Base-by-base conservation (phyloP, 2,113 vertebrate genomes). In the Euleptes europaea region DNA sequence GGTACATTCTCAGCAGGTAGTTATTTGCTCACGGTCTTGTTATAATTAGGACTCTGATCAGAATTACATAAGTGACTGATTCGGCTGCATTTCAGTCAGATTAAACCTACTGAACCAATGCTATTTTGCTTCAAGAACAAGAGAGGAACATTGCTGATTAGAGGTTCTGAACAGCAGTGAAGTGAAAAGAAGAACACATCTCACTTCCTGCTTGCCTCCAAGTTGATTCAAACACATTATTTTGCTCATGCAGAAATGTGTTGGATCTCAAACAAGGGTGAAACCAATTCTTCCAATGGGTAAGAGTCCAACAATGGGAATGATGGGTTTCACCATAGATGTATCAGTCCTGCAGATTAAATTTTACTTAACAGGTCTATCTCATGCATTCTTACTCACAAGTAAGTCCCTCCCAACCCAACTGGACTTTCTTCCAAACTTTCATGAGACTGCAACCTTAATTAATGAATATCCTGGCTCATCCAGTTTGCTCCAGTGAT, bases 1-100 rank as follows among this genome's bases (percentile, higher is more conserved):
- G 38, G 7, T 81, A 60, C 1, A 28, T 19, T 57, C 33, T 0
- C 0, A 10, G 44, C 19, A 35, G 3, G 17, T 0, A 0, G 8
- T 2, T 88, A 0, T 69, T 78, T 70, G n/a, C 42, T 74, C 3
- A 23, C 10, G 1, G 21, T 31, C 65, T 8, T 0, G 0, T 49
- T 63, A 54, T 57, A 73, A 54, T 15, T 0, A 0, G 38, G 73
- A 78, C 23, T 35, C 14, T 70, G 60, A 38, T 10, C 54, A 54
- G 40, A 82, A 28, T 1, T 70, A 40, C n/a, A 44, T 49, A 1
- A 0, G 49, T 14, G 49, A 76, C 54, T 38, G 35, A 31, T 47
- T 66, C 26, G 54, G 40, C 42, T 65, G 6, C 19, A 33, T 73
- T 49, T 73, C 69, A 23, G 4, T 73, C 67, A 51, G 71, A 66